Percentiles rank a stretch among this genome's conserved stretches.
Conservation (phyloP, 1,140 invertebrate genomes). For the Drosophila saltans region DNA sequence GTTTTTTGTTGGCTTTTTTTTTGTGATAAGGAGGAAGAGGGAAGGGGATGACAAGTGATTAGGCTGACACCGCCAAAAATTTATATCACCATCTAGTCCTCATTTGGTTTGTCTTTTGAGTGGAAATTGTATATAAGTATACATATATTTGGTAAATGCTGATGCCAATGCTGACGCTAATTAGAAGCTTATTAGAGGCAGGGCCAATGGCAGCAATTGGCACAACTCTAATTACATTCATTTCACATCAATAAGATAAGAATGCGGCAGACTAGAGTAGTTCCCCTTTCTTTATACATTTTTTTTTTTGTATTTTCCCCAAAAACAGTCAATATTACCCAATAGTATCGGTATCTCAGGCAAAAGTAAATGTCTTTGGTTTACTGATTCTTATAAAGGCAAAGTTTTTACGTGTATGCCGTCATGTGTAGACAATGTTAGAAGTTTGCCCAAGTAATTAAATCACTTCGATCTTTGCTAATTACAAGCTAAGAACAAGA, state of each 20-base stretch:
- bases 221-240: conserved; percentile 73
- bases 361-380: conserved; percentile 34
- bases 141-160: conserved; percentile 13
- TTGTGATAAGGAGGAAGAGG: conserved; percentile 13
- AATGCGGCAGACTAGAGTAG: conserved; percentile 27
- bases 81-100: conserved; percentile 43
- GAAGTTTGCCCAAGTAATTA: conserved; percentile 80
- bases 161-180: conserved; percentile 61
- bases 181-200: conserved; percentile 65
- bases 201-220: conserved; percentile 52
- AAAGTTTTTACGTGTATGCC: conserved; percentile 68
- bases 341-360: conserved; percentile 52
- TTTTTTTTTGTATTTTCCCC: neutral
- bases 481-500: conserved; percentile 72
- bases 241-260: conserved; percentile 69
- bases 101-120: neutral
- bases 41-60: conserved; percentile 26
- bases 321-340: conserved; percentile 3
- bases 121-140: neutral
- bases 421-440: conserved; percentile 75
- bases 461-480: conserved; percentile 81
- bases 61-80: conserved; percentile 36
- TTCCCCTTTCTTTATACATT: conserved; percentile 26
- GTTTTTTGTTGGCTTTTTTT: conserved; percentile 29
- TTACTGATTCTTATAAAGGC: conserved; percentile 60